Evolutionary conservation across 53 echinoderm and acorn worm species (phyloP).

Genomic region (Paracentrotus lividus): DNA sequence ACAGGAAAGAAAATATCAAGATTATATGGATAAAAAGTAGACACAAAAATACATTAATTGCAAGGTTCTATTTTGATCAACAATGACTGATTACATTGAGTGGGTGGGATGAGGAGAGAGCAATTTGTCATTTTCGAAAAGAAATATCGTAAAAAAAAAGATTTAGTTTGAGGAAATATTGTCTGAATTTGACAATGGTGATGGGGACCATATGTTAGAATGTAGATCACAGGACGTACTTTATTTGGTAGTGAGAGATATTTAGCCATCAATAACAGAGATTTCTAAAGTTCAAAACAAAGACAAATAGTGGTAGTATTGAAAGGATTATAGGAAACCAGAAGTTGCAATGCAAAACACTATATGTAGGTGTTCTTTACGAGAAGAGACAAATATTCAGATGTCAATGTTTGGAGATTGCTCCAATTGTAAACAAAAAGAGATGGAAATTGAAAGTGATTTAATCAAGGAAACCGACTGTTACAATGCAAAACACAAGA

Average conservation of each 20-base stretch:
- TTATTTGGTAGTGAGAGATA: neutral
- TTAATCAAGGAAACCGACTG: no score
- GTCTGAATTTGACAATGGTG: neutral
- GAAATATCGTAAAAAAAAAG: neutral
- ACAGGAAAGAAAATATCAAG: neutral
- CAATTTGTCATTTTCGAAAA: constrained; percentile 8
- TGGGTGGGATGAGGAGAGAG: constrained; percentile 27
- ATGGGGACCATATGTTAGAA: constrained; percentile 33
- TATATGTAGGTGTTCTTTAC: no score
- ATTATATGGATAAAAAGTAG: neutral
- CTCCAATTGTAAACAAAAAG: no score
- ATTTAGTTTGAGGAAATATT: constrained; percentile 15
- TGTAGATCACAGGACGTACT: neutral
- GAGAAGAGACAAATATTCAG: no score
- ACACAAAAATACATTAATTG: neutral
- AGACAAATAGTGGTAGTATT: no score
- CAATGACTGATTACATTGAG: neutral
- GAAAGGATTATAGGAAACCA: no score
- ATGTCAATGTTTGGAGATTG: no score
- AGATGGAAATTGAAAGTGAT: no score
- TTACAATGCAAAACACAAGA: no score
- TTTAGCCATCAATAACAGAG: no score
- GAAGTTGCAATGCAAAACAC: no score
- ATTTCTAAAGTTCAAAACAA: no score
- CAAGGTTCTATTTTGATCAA: neutral